phyloP scores from a whole-genome alignment of 2,113 vertebrate genomes.

The Eublepharis macularius region DNA sequence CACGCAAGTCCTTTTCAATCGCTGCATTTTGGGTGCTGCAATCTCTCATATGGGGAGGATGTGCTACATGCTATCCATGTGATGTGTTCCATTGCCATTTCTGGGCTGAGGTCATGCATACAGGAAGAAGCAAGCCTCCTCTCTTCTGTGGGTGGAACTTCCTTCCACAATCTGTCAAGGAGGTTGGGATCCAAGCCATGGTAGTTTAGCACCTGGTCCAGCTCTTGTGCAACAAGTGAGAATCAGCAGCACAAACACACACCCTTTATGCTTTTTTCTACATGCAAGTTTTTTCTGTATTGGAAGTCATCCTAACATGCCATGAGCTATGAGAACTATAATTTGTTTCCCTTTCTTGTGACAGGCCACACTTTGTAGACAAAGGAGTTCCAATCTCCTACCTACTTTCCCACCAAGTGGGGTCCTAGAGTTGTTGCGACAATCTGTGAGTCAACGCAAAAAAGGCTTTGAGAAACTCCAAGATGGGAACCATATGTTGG shows the following conservation, averaged over 20 bases:
- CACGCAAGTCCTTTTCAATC: too few relatives aligned
- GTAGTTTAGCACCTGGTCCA: neutral
- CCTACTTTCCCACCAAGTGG: conserved; percentile 30
- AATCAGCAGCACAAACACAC: too few relatives aligned
- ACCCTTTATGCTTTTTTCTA: neutral
- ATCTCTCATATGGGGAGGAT: too few relatives aligned
- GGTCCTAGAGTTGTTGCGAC: neutral
- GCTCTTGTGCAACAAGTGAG: neutral
- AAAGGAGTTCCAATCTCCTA: neutral
- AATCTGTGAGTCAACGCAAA: conserved; percentile 21
- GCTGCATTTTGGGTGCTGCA: too few relatives aligned
- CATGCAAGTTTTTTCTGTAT: neutral
- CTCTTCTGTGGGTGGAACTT: too few relatives aligned
- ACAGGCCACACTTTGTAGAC: neutral
- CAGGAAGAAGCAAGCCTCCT: too few relatives aligned
- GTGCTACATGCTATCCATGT: too few relatives aligned
- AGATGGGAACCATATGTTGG: conserved; percentile 62
- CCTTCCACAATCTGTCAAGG: too few relatives aligned
- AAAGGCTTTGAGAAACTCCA: conserved; percentile 37
- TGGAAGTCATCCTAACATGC: neutral
- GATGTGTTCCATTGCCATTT: too few relatives aligned
- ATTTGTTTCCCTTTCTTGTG: neutral
- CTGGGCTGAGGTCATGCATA: too few relatives aligned
- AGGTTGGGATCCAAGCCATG: too few relatives aligned
- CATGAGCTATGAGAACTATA: neutral